Evolutionary conservation across 2,113 vertebrate genomes (phyloP), one percentile per base, ranked within the genome.

Genomic region (Thryonomys swinderianus): DNA sequence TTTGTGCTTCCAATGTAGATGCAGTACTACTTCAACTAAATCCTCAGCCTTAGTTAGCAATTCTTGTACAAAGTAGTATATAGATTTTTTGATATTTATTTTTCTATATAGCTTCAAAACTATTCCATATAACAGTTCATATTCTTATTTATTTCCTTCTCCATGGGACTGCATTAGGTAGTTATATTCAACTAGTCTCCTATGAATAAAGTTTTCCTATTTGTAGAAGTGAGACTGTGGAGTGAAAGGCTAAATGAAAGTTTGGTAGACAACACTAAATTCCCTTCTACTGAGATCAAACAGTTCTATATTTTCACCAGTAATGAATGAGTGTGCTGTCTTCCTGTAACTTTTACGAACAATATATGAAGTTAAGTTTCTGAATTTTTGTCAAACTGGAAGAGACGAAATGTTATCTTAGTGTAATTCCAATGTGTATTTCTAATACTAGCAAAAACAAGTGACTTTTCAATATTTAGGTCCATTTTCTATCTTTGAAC

Each of bases 391-490:
- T 67, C 76, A 84, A 42, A 81, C 27, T 79, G 59, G 80, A 14
- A 83, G 30, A 21, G n/a, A 1, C 73, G 62, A 94, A 95, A 83
- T 71, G 20, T 87, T 82, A 86, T 59, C 45, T 88, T 42, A 61
- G 40, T 57, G 40, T 80, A 80, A 85, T 79, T 96, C 93, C 42
- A 92, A 80, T 88, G 51, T 93, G 21, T 78, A 86, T 92, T 86
- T 93, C 73, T 89, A 55, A 83, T 78, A 69, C 3, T 23, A 30
- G 0, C 69, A 67, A 91, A 85, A 88, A 51, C n/a, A 73, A 94
- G 32, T 32, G 76, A 48, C 34, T 86, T 73, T 73, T 83, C 55
- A 90, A 45, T 74, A 64, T 88, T 94, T 90, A 42, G 73, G 66
- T 79, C 62, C 20, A 83, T 40, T 92, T 95, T 92, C 48, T 48